Conservation (phyloP, 92 coral and sea anemone species). For the Pocillopora grandis region DNA sequence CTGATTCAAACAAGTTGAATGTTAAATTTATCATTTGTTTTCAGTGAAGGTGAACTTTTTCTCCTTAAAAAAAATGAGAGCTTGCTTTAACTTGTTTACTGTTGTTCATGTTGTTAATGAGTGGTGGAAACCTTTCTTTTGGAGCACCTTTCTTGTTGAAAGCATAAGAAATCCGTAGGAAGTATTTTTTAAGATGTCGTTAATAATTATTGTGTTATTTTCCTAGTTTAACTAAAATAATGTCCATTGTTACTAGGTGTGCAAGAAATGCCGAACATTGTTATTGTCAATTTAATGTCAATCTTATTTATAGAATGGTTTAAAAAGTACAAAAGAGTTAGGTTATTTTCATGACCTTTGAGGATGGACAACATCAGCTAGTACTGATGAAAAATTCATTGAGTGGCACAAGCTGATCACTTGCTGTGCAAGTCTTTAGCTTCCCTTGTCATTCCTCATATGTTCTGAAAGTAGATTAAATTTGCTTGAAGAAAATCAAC, state of each 20-base stretch:
- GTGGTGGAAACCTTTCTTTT: background rate
- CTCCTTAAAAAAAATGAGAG: background rate
- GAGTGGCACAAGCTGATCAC: background rate
- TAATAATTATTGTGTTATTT: background rate
- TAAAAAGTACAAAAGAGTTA: constrained; percentile 20
- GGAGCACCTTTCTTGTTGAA: background rate
- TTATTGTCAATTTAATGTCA: background rate
- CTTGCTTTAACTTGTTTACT: background rate
- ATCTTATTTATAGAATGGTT: constrained; percentile 33
- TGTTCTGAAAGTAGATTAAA: constrained; percentile 2
- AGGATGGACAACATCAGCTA: background rate
- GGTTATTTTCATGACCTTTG: constrained; percentile 6
- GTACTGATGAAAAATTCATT: background rate
- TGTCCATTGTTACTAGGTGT: constrained; percentile 12
- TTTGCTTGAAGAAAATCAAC: background rate
- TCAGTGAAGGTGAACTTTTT: background rate
- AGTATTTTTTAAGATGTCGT: constrained; percentile 13
- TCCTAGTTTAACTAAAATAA: constrained; percentile 5
- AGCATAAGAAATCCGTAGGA: background rate
- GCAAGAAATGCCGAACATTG: background rate
- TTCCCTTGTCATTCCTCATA: background rate
- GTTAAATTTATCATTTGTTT: background rate
- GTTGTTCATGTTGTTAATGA: background rate
- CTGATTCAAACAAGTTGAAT: too few relatives aligned
- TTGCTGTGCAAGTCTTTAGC: constrained; percentile 36